These are phyloP conservation scores for Chitala chitala DNA, from an alignment of 2,113 vertebrate species.

Conservation along the genomic window DNA sequence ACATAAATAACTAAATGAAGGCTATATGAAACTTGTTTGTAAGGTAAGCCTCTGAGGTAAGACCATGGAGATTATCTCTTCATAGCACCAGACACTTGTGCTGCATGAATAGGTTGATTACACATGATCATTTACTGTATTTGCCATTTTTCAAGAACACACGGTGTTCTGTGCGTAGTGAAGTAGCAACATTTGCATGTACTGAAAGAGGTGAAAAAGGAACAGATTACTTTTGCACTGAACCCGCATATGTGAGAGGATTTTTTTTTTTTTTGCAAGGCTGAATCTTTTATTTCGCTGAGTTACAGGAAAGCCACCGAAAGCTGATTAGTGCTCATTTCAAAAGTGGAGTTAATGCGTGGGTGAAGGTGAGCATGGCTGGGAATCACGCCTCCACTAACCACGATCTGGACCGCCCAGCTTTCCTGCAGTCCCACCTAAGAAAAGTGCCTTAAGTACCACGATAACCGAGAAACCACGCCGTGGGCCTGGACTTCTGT, in stretches of 20 bases:
- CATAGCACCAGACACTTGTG: background rate
- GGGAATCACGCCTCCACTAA: constrained; percentile 11
- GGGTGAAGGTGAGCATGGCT: background rate
- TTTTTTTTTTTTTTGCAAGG: background rate
- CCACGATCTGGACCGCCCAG: background rate
- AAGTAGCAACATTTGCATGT: background rate
- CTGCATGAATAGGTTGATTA: background rate
- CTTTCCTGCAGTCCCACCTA: background rate
- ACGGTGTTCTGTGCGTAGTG: background rate
- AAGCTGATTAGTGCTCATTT: constrained; percentile 21
- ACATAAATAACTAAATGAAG: too few relatives aligned
- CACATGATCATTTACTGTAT: background rate
- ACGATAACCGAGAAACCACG: background rate
- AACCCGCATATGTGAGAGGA: background rate
- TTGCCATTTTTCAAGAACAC: background rate
- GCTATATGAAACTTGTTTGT: too few relatives aligned
- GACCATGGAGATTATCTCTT: background rate
- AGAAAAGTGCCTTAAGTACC: constrained; percentile 2
- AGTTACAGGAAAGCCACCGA: constrained; percentile 17
- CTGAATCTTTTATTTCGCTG: background rate
- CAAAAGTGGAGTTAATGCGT: constrained; percentile 8
- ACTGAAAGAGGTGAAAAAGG: background rate
- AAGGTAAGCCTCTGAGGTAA: background rate
- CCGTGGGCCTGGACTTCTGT: background rate
- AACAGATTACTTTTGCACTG: background rate